Percentiles rank a stretch among this genome's conserved stretches.
Evolutionary conservation across 2,888 invertebrate species (phyloP).

Genomic region (Dolomedes plantarius): DNA sequence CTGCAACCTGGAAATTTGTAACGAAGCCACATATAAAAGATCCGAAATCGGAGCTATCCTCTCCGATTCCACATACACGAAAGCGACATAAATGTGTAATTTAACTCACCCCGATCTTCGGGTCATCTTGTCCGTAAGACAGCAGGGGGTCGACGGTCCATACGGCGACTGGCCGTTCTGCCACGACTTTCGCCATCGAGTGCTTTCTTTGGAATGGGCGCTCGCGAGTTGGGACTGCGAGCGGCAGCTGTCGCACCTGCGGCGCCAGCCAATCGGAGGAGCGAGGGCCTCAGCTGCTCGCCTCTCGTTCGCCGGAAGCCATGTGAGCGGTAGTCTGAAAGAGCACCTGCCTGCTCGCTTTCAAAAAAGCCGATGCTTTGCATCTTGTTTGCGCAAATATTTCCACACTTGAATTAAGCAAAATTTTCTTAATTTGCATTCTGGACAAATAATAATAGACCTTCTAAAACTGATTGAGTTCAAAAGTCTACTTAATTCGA

Average conservation of each 20-base stretch:
- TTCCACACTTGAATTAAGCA: too few relatives aligned
- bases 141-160: constrained; percentile 49
- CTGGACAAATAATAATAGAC: too few relatives aligned
- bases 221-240: not conserved
- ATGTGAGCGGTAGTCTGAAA: constrained; percentile 44
- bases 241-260: constrained; percentile 48
- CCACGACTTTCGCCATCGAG: constrained; percentile 43
- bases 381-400: too few relatives aligned
- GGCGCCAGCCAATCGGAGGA: constrained; percentile 26
- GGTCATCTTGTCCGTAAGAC: constrained; percentile 11
- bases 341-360: constrained; percentile 39
- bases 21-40: too few relatives aligned
- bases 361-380: not conserved
- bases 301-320: constrained; percentile 34
- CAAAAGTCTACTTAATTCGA: too few relatives aligned
- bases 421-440: not conserved
- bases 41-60: too few relatives aligned
- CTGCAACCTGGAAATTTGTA: too few relatives aligned
- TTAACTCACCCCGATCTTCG: constrained; percentile 38
- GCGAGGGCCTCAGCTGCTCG: constrained; percentile 21
- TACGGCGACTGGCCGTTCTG: constrained; percentile 30
- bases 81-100: too few relatives aligned
- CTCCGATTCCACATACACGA: too few relatives aligned
- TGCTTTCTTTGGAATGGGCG: not conserved
- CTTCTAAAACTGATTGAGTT: too few relatives aligned